phyloP scores from a whole-genome alignment of 2,113 vertebrate species.

The Lepidothrix coronata region DNA sequence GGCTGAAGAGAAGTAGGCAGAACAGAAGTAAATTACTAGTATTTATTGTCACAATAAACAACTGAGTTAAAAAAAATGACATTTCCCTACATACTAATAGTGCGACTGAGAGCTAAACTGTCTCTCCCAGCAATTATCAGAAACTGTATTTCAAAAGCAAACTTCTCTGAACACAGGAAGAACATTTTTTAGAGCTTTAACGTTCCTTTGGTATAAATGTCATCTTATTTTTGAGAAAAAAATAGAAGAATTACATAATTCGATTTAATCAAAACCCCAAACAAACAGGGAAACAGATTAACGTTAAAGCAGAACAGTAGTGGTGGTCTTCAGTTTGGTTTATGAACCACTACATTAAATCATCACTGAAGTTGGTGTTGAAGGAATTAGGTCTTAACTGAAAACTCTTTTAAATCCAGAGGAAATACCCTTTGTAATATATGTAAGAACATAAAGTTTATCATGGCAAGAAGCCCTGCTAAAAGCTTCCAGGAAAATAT shows the following conservation, averaged over 20 bases:
- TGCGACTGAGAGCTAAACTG: neutral
- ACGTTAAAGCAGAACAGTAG: neutral
- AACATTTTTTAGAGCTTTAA: neutral
- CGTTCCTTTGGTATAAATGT: neutral
- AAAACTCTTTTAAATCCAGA: constrained; percentile 19
- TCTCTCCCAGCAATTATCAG: neutral
- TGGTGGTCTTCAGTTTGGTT: neutral
- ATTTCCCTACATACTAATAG: neutral
- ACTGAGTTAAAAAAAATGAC: neutral
- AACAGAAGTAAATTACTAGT: neutral
- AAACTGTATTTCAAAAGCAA: neutral
- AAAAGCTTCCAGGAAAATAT: constrained; percentile 25
- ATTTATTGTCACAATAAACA: neutral
- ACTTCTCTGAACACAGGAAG: neutral
- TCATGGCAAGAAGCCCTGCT: constrained; percentile 22
- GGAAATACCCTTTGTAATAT: constrained; percentile 41
- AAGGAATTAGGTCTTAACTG: neutral
- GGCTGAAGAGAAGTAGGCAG: neutral
- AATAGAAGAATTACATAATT: neutral
- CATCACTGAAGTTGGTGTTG: neutral
- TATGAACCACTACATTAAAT: neutral
- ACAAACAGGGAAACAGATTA: neutral
- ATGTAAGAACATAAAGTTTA: constrained; percentile 9
- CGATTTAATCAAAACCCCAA: neutral
- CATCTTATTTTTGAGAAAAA: neutral